These are phyloP conservation scores for Dissostichus mawsoni DNA, from an alignment of 2,113 vertebrate species.

Conservation along the genomic window DNA sequence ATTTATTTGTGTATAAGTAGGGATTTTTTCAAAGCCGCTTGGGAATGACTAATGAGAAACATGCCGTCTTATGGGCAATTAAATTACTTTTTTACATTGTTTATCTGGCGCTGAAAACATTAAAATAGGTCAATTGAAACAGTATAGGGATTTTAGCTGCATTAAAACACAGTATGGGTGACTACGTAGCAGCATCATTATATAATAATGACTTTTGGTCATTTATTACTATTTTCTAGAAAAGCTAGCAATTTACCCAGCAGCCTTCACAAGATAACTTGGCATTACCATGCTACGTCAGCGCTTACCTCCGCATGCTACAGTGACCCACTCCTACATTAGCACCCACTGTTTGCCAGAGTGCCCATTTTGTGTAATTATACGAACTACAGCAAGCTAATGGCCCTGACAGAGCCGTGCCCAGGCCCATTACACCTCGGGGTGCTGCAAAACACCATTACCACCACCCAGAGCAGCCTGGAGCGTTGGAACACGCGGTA, in stretches of 20 bases:
- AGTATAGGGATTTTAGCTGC: not conserved
- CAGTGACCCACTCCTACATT: constrained; percentile 60
- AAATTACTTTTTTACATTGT: too few relatives aligned
- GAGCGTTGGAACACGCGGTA: constrained; percentile 45
- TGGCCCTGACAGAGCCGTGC: constrained; percentile 73
- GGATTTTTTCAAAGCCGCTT: not conserved
- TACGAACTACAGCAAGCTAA: constrained; percentile 79
- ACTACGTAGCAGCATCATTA: too few relatives aligned
- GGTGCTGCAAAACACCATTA: constrained; percentile 79
- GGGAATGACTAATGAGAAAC: not conserved
- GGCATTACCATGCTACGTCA: constrained; percentile 43
- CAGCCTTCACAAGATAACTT: constrained; percentile 40
- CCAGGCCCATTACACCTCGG: constrained; percentile 76
- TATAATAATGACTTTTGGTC: too few relatives aligned
- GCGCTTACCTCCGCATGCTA: constrained; percentile 49
- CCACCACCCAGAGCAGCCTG: constrained; percentile 47
- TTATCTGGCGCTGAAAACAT: not conserved
- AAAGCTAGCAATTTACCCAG: constrained; percentile 12
- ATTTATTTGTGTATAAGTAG: not conserved
- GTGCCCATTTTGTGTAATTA: constrained; percentile 82
- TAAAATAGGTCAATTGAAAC: not conserved
- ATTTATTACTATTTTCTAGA: too few relatives aligned
- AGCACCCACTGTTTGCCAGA: constrained; percentile 78
- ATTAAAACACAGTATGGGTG: too few relatives aligned
- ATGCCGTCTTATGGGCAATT: too few relatives aligned